Evolutionary conservation across 2,797 vertebrate genomes (phyloP).

Genomic region (Cichlasoma orientale): DNA sequence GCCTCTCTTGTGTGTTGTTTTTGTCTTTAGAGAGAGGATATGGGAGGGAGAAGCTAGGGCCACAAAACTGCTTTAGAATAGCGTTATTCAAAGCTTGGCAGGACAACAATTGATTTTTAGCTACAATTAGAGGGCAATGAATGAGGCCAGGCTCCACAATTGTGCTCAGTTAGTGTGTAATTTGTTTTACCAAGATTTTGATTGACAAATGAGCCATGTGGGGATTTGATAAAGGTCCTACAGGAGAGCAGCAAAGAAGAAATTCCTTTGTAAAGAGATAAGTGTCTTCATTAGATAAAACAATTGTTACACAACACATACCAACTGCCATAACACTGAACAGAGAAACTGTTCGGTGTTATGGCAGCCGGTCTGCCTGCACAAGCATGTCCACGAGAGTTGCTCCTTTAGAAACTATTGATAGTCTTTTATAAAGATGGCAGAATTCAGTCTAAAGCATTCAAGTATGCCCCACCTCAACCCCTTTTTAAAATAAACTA

Average conservation of each 20-base stretch:
- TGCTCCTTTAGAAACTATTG: background rate
- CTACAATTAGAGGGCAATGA: constrained; percentile 41
- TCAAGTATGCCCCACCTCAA: background rate
- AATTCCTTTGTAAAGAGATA: background rate
- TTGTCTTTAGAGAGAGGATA: constrained; percentile 17
- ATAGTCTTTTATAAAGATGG: background rate
- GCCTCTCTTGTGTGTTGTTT: constrained; percentile 30
- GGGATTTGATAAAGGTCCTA: background rate
- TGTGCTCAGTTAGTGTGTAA: background rate
- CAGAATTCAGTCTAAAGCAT: background rate
- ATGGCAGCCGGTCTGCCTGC: background rate
- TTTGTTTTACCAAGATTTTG: background rate
- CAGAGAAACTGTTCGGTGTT: background rate
- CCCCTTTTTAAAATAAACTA: background rate
- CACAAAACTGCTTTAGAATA: constrained; percentile 16
- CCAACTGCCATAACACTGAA: background rate
- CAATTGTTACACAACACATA: too few relatives aligned
- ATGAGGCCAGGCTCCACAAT: constrained; percentile 23
- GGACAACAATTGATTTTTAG: constrained; percentile 49
- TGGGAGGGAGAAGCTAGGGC: background rate
- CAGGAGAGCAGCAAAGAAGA: background rate
- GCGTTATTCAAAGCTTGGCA: constrained; percentile 42
- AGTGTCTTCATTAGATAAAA: background rate
- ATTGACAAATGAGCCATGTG: background rate
- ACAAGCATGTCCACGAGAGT: background rate